These are phyloP conservation scores for Sturmia bella DNA, from an alignment of 2,888 invertebrate species.

Conservation along the genomic window DNA sequence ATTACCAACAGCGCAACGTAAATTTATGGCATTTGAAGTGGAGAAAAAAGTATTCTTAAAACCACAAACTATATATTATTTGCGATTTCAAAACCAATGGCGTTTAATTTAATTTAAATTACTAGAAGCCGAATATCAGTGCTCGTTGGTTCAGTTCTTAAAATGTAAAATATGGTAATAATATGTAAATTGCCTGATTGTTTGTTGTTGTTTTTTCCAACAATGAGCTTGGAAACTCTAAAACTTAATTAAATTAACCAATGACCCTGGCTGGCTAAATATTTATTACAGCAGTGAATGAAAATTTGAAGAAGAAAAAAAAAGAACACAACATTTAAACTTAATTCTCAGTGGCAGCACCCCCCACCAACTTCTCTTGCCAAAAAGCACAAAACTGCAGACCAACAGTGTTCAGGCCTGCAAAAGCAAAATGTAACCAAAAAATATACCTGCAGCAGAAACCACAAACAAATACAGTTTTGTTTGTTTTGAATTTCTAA, in stretches of 20 bases:
- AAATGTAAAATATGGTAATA: conserved; percentile 51
- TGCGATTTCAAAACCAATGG: conserved; percentile 37
- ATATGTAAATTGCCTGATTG: conserved; percentile 58
- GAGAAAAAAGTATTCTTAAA: conserved; percentile 1
- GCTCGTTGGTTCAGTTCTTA: conserved; percentile 53
- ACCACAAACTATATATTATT: not conserved
- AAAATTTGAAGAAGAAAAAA: conserved; percentile 22
- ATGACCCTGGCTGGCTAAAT: conserved; percentile 52
- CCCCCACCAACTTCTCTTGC: not conserved
- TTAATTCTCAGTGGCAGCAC: not conserved
- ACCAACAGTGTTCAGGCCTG: no score
- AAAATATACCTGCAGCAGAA: no score
- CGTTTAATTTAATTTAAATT: conserved; percentile 46
- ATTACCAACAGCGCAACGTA: not conserved
- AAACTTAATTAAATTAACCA: conserved; percentile 55
- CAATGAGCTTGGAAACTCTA: conserved; percentile 21
- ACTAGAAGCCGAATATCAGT: conserved; percentile 19
- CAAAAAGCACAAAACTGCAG: no score
- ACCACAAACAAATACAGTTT: no score
- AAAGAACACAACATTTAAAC: conserved; percentile 14
- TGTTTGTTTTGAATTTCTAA: no score
- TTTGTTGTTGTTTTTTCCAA: not conserved
- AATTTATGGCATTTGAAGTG: not conserved
- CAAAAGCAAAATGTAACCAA: no score
- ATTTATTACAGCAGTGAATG: conserved; percentile 11